These are phyloP conservation scores for Sycobia sp. DNA, from an alignment of 1,140 invertebrate species.

Conservation along the genomic window DNA sequence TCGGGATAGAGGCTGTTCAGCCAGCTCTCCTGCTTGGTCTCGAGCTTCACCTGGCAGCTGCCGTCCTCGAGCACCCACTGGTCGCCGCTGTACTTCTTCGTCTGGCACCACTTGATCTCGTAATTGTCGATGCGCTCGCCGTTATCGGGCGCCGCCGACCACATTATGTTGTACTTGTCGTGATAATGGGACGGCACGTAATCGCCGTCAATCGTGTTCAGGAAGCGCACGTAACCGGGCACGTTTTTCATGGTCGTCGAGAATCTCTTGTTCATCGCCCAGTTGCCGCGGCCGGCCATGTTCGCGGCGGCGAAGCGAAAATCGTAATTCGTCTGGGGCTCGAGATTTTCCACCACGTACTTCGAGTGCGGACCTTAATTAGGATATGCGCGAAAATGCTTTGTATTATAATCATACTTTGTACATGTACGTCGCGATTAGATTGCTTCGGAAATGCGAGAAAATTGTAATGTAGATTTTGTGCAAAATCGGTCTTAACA, in stretches of 20 bases:
- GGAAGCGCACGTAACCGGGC: slow-evolving; percentile 66
- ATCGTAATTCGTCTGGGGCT: slow-evolving; percentile 78
- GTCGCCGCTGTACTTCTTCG: slow-evolving; percentile 64
- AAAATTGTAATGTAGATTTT: background rate
- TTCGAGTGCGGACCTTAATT: too few relatives aligned
- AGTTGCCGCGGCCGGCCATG: slow-evolving; percentile 80
- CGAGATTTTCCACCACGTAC: slow-evolving; percentile 81
- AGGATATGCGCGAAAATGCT: too few relatives aligned
- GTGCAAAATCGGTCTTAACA: too few relatives aligned
- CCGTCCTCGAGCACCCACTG: slow-evolving; percentile 66
- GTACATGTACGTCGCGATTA: too few relatives aligned
- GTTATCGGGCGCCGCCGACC: slow-evolving; percentile 84
- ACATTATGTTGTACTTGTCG: slow-evolving; percentile 79
- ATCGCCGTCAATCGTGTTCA: slow-evolving; percentile 35
- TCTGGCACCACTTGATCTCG: slow-evolving; percentile 77
- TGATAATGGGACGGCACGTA: slow-evolving; percentile 66
- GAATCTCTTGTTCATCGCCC: slow-evolving; percentile 65
- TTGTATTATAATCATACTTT: too few relatives aligned
- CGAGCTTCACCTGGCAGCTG: slow-evolving; percentile 64
- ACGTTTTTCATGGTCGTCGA: slow-evolving; percentile 64
- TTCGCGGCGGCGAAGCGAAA: slow-evolving; percentile 86
- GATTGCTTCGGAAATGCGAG: slow-evolving; percentile 54
- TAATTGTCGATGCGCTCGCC: slow-evolving; percentile 86
- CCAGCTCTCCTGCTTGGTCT: slow-evolving; percentile 68
- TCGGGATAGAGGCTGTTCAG: slow-evolving; percentile 73